Percentiles rank a stretch among this genome's conserved stretches.
These are phyloP conservation scores for Ophiodon elongatus DNA, from an alignment of 2,113 vertebrate genomes.

Conservation along the genomic window DNA sequence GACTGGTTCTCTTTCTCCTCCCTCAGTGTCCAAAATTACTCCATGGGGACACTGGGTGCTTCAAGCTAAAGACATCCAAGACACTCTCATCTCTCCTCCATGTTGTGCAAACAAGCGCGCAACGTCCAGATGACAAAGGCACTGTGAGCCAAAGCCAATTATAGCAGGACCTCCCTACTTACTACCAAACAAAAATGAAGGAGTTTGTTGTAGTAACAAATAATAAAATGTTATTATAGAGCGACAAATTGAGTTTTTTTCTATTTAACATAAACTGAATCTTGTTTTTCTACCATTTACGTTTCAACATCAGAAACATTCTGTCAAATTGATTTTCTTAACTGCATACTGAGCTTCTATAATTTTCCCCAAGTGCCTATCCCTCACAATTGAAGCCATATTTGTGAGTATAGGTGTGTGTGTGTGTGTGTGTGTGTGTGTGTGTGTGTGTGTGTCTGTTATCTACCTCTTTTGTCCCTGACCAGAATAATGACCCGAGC, in stretches of 20 bases:
- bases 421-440: background rate
- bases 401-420: background rate
- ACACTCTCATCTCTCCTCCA: slow-evolving; percentile 35
- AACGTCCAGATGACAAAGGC: slow-evolving; percentile 66
- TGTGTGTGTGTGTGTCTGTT: slow-evolving; percentile 6
- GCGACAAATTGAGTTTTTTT: background rate
- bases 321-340: background rate
- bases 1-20: background rate
- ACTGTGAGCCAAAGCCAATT: slow-evolving; percentile 53
- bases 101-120: slow-evolving; percentile 52
- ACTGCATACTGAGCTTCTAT: background rate
- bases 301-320: slow-evolving; percentile 1
- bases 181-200: slow-evolving; percentile 16
- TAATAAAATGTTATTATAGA: slow-evolving; percentile 30
- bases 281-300: background rate
- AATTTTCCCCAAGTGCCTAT: background rate
- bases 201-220: slow-evolving; percentile 34
- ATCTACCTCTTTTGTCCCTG: slow-evolving; percentile 34
- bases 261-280: slow-evolving; percentile 1
- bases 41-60: slow-evolving; percentile 38
- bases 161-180: slow-evolving; percentile 33
- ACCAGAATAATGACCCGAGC: slow-evolving; percentile 63
- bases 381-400: slow-evolving; percentile 14
- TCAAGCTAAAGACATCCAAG: slow-evolving; percentile 50
- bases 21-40: slow-evolving; percentile 24